These are phyloP conservation scores for Lasioglossum vierecki DNA, from an alignment of 2,888 invertebrate species.

Conservation along the genomic window DNA sequence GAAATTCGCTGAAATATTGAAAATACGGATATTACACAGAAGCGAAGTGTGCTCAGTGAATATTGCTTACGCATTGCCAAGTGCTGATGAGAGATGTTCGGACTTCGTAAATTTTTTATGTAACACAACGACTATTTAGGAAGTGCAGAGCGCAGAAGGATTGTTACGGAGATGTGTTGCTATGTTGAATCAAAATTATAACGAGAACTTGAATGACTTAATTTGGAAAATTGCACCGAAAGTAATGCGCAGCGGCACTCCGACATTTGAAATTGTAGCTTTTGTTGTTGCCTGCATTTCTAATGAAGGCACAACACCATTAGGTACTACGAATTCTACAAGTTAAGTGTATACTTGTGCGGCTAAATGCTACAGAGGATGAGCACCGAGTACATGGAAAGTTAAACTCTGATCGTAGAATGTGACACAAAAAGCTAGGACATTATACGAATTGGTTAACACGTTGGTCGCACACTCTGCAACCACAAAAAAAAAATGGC, in stretches of 20 bases:
- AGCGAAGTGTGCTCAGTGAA: neutral
- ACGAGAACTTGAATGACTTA: neutral
- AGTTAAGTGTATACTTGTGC: neutral
- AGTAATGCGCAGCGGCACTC: neutral
- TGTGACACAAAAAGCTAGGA: neutral
- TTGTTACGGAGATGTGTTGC: neutral
- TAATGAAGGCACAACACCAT: neutral
- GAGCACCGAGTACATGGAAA: neutral
- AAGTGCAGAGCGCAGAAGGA: neutral
- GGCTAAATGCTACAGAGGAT: neutral
- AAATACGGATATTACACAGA: neutral
- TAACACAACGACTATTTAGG: neutral
- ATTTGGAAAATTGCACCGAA: neutral
- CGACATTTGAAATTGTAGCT: neutral
- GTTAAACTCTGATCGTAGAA: neutral
- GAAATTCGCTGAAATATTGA: neutral
- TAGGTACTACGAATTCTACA: neutral
- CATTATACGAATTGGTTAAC: neutral
- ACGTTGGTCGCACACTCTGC: neutral
- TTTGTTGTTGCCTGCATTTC: neutral
- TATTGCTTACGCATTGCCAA: neutral
- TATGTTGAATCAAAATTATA: neutral
- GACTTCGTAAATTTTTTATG: neutral
- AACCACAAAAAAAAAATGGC: neutral
- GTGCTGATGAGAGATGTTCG: constrained; percentile 4